Evolutionary conservation across 2,888 invertebrate species (phyloP).

Genomic region (Eilema griseolum): DNA sequence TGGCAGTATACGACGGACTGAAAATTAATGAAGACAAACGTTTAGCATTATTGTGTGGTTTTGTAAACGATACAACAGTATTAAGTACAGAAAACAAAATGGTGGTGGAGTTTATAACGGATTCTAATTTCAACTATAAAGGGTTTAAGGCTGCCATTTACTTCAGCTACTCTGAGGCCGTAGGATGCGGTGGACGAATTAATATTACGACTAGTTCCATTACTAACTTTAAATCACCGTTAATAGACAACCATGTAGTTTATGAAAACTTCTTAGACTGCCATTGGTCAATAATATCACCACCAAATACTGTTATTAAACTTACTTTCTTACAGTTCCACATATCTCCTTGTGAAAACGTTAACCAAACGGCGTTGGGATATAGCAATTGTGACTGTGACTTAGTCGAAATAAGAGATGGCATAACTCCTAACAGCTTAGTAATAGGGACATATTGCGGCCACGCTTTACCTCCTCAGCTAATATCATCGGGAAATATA

Average conservation of each 20-base stretch:
- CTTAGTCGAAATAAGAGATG: constrained; percentile 91
- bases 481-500: constrained; percentile 88
- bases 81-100: constrained; percentile 88
- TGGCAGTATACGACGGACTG: constrained; percentile 87
- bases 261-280: constrained; percentile 92
- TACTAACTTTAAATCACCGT: constrained; percentile 73
- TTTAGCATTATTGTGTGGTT: constrained; percentile 90
- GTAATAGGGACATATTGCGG: constrained; percentile 91
- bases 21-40: constrained; percentile 69
- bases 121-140: constrained; percentile 69
- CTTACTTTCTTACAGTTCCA: constrained; percentile 87
- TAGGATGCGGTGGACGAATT: constrained; percentile 91
- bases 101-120: constrained; percentile 83
- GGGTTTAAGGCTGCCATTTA: constrained; percentile 88
- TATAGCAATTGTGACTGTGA: constrained; percentile 89
- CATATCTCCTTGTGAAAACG: constrained; percentile 77
- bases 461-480: constrained; percentile 81
- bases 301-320: constrained; percentile 87
- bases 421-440: constrained; percentile 88
- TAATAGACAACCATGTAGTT: constrained; percentile 67
- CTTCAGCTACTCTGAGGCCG: constrained; percentile 85
- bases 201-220: constrained; percentile 78
- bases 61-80: constrained; percentile 82
- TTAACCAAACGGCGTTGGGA: constrained; percentile 74
- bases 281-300: constrained; percentile 89